These are phyloP conservation scores for Trichogramma dendrolimi DNA, from an alignment of 2,888 invertebrate genomes.

Conservation along the genomic window DNA sequence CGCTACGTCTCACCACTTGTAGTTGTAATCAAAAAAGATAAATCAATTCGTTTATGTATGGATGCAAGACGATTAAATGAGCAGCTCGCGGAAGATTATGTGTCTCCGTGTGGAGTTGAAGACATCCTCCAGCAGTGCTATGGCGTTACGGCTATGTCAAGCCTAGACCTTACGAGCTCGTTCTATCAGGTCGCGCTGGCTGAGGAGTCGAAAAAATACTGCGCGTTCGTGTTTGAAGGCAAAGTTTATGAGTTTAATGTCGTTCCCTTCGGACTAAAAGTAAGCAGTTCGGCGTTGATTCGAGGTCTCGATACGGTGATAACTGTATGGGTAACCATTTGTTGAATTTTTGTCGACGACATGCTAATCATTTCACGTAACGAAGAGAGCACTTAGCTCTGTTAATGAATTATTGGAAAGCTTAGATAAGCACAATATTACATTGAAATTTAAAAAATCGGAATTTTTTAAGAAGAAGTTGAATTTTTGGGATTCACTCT, in stretches of 20 bases:
- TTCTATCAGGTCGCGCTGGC: constrained; percentile 7
- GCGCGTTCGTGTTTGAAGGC: neutral
- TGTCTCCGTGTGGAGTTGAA: neutral
- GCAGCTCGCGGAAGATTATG: neutral
- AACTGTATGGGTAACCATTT: constrained; percentile 1
- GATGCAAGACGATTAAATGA: neutral
- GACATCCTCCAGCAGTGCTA: neutral
- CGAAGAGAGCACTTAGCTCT: neutral
- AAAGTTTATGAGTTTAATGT: neutral
- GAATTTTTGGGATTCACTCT: constrained; percentile 2
- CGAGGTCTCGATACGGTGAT: neutral
- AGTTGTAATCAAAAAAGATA: neutral
- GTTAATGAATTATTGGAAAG: neutral
- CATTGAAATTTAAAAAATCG: neutral
- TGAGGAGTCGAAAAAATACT: neutral
- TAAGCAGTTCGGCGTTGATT: neutral
- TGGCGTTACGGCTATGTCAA: neutral
- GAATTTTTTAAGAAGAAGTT: neutral
- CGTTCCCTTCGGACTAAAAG: neutral
- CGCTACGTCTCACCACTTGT: constrained; percentile 9
- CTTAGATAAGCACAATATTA: neutral
- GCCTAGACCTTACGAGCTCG: neutral
- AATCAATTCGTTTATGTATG: neutral
- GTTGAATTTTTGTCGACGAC: constrained; percentile 2
- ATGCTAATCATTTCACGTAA: neutral